Conservation (phyloP, 2,797 vertebrate genomes). For the Pseudochromis fuscus region DNA sequence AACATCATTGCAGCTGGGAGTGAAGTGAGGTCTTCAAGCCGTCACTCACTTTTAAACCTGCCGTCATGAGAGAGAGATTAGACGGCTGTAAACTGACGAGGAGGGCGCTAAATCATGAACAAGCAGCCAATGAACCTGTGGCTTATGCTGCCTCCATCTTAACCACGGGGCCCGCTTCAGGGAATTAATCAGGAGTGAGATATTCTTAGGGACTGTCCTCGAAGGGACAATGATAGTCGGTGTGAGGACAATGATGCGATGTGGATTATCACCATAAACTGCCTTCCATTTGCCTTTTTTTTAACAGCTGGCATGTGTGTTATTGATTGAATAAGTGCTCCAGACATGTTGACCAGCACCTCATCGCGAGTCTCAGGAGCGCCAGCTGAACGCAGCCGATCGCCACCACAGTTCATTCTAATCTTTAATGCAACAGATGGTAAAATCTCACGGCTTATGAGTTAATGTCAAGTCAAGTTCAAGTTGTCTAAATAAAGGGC, state of each 20-base stretch:
- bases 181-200: conserved; percentile 39
- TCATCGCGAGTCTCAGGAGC: conserved; percentile 47
- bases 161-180: conserved; percentile 21
- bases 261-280: conserved; percentile 46
- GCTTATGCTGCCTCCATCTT: conserved; percentile 38
- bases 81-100: conserved; percentile 52
- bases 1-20: not conserved
- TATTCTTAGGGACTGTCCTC: conserved; percentile 54
- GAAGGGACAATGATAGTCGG: conserved; percentile 29
- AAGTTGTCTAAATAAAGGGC: conserved; percentile 76
- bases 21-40: conserved; percentile 13
- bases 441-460: conserved; percentile 69
- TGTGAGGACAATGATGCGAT: conserved; percentile 23
- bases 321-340: conserved; percentile 42
- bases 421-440: conserved; percentile 74
- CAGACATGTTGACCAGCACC: conserved; percentile 36
- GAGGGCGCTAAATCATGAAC: conserved; percentile 67
- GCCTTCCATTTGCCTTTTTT: conserved; percentile 46
- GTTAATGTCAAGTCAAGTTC: conserved; percentile 77
- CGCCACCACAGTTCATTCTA: conserved; percentile 42
- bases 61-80: conserved; percentile 41
- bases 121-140: conserved; percentile 56
- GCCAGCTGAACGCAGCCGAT: conserved; percentile 43
- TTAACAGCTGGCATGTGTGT: conserved; percentile 12
- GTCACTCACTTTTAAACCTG: conserved; percentile 28